These are phyloP conservation scores for Alaudala cheleensis DNA, from an alignment of 2,113 vertebrate genomes.

Conservation along the genomic window DNA sequence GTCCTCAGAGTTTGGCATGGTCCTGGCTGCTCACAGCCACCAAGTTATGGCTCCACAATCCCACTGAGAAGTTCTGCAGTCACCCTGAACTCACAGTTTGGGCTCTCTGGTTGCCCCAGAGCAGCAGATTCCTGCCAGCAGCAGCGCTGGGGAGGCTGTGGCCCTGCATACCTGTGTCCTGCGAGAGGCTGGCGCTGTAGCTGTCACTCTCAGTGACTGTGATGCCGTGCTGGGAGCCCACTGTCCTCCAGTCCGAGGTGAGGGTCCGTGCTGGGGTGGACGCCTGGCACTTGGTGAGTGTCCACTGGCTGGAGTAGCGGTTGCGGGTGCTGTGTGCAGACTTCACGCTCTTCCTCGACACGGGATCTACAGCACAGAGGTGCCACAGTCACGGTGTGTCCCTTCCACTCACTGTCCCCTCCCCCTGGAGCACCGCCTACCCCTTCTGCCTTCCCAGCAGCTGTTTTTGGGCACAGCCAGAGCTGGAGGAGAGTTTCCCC, in stretches of 20 bases:
- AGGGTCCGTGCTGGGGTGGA: slow-evolving; percentile 94
- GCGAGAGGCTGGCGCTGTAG: slow-evolving; percentile 97
- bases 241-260: slow-evolving; percentile 96
- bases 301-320: slow-evolving; percentile 98
- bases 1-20: neutral
- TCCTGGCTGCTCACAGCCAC: neutral
- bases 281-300: slow-evolving; percentile 95
- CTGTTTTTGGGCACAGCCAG: neutral
- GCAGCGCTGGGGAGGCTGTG: neutral
- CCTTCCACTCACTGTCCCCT: neutral
- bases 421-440: rapidly evolving
- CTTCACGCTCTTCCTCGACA: slow-evolving; percentile 95
- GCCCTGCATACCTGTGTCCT: slow-evolving; percentile 88
- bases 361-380: slow-evolving; percentile 79
- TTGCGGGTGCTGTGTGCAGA: slow-evolving; percentile 95
- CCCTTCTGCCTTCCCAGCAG: neutral
- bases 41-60: rapidly evolving
- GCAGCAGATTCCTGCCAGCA: neutral
- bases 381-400: neutral
- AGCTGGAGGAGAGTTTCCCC: neutral
- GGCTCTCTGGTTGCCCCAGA: rapidly evolving
- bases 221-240: slow-evolving; percentile 96
- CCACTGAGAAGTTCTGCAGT: rapidly evolving
- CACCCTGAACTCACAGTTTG: rapidly evolving
- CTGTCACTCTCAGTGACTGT: slow-evolving; percentile 98